phyloP scores from a whole-genome alignment of 2,797 vertebrate species.

The Nothura maculosa region DNA sequence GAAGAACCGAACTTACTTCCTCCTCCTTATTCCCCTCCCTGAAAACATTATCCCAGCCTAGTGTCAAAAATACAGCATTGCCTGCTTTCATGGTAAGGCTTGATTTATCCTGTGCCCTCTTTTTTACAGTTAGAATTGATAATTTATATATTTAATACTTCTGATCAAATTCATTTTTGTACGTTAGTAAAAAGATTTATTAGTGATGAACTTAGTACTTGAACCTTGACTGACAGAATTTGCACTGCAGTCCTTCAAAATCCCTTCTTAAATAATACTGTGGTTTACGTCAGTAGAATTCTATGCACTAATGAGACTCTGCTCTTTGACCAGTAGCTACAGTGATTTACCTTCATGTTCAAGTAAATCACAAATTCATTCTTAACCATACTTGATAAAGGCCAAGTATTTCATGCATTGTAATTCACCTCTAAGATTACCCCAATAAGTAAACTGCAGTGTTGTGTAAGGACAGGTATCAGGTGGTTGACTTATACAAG shows the following conservation, averaged over 20 bases:
- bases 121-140: not conserved
- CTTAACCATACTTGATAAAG: not conserved
- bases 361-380: not conserved
- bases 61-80: not conserved
- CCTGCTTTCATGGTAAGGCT: not conserved
- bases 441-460: not conserved
- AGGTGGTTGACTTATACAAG: not conserved
- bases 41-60: not conserved
- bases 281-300: not conserved
- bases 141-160: not conserved
- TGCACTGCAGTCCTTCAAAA: not conserved
- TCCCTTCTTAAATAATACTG: not conserved
- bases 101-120: fast-evolving
- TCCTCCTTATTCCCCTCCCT: no score
- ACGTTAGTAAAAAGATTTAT: not conserved
- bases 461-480: not conserved
- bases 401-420: not conserved
- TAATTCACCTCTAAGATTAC: not conserved
- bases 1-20: not conserved
- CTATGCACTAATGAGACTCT: not conserved
- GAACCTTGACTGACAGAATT: not conserved
- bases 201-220: not conserved
- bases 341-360: not conserved
- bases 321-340: not conserved
- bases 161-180: not conserved